Percentiles rank a stretch among this genome's conserved stretches.
These are phyloP conservation scores for Leptinotarsa defecta DNA, from an alignment of 1,140 invertebrate genomes.

Conservation along the genomic window DNA sequence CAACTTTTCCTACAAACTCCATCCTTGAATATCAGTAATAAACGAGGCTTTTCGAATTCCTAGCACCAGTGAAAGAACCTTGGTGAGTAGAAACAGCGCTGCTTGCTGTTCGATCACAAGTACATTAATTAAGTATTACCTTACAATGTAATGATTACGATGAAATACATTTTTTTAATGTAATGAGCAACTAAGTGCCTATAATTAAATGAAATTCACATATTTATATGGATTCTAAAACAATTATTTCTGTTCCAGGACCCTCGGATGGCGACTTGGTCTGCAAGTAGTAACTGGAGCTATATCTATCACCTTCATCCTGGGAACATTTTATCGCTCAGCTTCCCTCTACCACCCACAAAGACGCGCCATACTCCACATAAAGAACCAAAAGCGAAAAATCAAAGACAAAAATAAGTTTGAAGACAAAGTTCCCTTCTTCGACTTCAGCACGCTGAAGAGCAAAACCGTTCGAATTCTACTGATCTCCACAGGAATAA, in stretches of 20 bases:
- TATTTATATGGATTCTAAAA: neutral
- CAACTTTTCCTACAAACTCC: too few relatives aligned
- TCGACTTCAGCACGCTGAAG: slow-evolving; percentile 82
- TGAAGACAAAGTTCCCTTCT: slow-evolving; percentile 81
- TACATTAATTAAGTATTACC: too few relatives aligned
- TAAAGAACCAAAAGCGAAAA: slow-evolving; percentile 89
- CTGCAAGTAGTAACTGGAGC: slow-evolving; percentile 84
- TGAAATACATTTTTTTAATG: too few relatives aligned
- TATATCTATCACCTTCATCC: slow-evolving; percentile 82
- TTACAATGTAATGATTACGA: too few relatives aligned
- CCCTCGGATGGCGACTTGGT: slow-evolving; percentile 85
- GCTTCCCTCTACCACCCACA: slow-evolving; percentile 90
- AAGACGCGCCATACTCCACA: slow-evolving; percentile 82
- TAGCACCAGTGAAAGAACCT: too few relatives aligned
- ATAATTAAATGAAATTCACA: neutral
- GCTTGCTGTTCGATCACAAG: too few relatives aligned
- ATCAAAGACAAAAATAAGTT: slow-evolving; percentile 75
- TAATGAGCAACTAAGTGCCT: too few relatives aligned
- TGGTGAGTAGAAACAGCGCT: too few relatives aligned
- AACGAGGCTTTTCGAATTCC: too few relatives aligned
- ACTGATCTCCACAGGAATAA: slow-evolving; percentile 75
- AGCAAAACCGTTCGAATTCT: slow-evolving; percentile 85
- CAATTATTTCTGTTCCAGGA: slow-evolving; percentile 61
- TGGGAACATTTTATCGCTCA: slow-evolving; percentile 87
- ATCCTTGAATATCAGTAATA: too few relatives aligned